Conservation (phyloP, 2,113 vertebrate species). For the Condylura cristata region DNA sequence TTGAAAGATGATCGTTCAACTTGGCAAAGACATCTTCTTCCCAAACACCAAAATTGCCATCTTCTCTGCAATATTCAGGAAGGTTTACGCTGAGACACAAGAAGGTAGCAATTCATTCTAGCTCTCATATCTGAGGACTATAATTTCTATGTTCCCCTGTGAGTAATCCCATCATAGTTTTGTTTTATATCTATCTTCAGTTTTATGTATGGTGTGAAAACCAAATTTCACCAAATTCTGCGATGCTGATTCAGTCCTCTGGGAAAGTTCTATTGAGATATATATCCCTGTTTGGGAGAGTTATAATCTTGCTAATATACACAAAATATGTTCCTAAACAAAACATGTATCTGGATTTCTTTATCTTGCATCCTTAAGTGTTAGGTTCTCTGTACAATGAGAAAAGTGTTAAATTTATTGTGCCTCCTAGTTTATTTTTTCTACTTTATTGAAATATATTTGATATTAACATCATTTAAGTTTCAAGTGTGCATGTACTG, state of each 20-base stretch:
- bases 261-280: constrained; percentile 8
- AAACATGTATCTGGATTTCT: neutral
- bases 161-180: constrained; percentile 8
- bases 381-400: neutral
- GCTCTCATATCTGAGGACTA: neutral
- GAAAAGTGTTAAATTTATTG: neutral
- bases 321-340: neutral
- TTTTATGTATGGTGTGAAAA: constrained; percentile 27
- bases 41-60: neutral
- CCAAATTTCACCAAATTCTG: constrained; percentile 13
- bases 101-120: constrained; percentile 32
- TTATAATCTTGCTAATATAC: constrained; percentile 40
- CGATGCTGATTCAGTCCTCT: constrained; percentile 27
- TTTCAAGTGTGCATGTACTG: neutral
- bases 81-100: neutral
- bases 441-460: neutral
- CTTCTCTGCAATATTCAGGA: neutral
- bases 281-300: constrained; percentile 30
- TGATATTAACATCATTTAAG: neutral
- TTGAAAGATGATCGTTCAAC: neutral
- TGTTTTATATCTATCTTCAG: constrained; percentile 56
- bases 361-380: neutral
- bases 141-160: constrained; percentile 28
- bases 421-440: neutral
- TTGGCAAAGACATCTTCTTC: neutral